A percentile compares a stretch with the other conserved stretches of the same genome.
Conservation (phyloP, 1,140 invertebrate genomes). For the Helicorthomorpha holstii region DNA sequence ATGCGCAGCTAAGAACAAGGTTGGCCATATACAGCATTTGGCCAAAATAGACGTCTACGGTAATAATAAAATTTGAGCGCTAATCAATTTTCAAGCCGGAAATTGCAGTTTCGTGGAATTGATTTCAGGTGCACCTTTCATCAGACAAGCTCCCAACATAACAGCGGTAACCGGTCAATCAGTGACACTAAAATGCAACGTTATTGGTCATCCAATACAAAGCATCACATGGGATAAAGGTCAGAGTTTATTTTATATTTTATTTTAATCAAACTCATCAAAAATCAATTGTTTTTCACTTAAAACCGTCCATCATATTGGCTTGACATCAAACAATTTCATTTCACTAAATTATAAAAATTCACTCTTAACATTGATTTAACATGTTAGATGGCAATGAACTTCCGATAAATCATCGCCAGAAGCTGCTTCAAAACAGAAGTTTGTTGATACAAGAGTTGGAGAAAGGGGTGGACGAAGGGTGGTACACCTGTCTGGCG, state of each 20-base stretch:
- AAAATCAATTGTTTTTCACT: too few relatives aligned
- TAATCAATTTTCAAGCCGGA: not conserved
- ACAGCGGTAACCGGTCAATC: constrained; percentile 72
- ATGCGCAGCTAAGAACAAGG: constrained; percentile 67
- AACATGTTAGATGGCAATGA: too few relatives aligned
- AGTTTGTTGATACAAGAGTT: constrained; percentile 43
- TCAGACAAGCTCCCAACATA: constrained; percentile 76
- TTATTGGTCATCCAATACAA: constrained; percentile 79
- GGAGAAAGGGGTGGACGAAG: constrained; percentile 42
- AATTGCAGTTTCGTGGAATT: not conserved
- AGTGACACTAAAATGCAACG: constrained; percentile 74
- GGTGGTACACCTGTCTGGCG: constrained; percentile 46
- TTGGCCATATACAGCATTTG: constrained; percentile 25
- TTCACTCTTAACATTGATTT: too few relatives aligned
- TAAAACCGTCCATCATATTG: too few relatives aligned
- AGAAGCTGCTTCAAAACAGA: constrained; percentile 42
- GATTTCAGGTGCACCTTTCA: constrained; percentile 59
- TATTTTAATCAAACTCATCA: too few relatives aligned
- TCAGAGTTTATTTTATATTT: too few relatives aligned
- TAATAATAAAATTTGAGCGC: not conserved
- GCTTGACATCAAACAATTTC: too few relatives aligned
- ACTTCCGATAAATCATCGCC: constrained; percentile 51
- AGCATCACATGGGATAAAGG: constrained; percentile 76
- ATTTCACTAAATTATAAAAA: too few relatives aligned
- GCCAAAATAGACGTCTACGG: not conserved